Percentiles rank a stretch among this genome's conserved stretches.
Evolutionary conservation across 2,888 invertebrate genomes (phyloP).

Genomic region (Colletes collaris): DNA sequence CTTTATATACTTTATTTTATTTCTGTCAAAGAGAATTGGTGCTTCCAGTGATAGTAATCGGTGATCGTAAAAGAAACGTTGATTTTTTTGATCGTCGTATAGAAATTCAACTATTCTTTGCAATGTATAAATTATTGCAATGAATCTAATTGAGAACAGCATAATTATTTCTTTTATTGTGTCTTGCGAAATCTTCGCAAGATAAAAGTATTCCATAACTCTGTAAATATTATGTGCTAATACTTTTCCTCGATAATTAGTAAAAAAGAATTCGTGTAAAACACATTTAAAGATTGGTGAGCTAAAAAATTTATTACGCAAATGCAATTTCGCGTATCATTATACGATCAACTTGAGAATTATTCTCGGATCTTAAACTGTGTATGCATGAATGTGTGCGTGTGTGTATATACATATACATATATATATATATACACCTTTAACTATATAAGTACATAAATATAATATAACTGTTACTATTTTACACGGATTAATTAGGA

Average conservation of each 20-base stretch:
- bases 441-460: constrained; percentile 20
- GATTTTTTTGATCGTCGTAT: constrained; percentile 3
- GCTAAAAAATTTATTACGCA: constrained; percentile 10
- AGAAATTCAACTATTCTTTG: background rate
- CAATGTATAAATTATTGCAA: background rate
- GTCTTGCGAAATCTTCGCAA: constrained; percentile 14
- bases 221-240: constrained; percentile 21
- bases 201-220: constrained; percentile 12
- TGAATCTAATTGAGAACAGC: constrained; percentile 4
- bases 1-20: constrained; percentile 31
- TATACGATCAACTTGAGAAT: background rate
- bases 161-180: constrained; percentile 19
- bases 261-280: background rate
- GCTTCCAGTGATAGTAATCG: constrained; percentile 44
- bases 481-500: constrained; percentile 41
- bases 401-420: constrained; percentile 42
- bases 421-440: constrained; percentile 13
- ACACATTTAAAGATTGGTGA: background rate
- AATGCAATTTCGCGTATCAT: constrained; percentile 7
- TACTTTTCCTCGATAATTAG: constrained; percentile 20
- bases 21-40: constrained; percentile 44
- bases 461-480: constrained; percentile 40
- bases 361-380: background rate
- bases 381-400: background rate
- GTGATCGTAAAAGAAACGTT: background rate